These are phyloP conservation scores for Epirrhoe alternata DNA, from an alignment of 2,888 invertebrate genomes.

Conservation along the genomic window DNA sequence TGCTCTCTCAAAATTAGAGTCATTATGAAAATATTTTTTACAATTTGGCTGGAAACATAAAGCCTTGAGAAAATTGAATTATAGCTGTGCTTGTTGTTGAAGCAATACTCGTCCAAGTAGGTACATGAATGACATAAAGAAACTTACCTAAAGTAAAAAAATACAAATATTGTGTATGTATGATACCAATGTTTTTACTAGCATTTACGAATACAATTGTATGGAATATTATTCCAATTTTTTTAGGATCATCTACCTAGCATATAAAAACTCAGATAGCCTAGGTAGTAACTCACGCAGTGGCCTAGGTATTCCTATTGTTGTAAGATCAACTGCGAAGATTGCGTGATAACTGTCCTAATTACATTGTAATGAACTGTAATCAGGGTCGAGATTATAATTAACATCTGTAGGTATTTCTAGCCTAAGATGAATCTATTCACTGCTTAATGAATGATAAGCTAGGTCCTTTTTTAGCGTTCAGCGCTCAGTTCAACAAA, in stretches of 20 bases:
- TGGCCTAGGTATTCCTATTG: background rate
- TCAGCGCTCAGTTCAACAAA: too few species aligned
- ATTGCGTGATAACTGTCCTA: background rate
- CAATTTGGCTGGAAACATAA: too few species aligned
- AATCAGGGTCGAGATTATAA: conserved; percentile 30
- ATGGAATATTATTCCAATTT: background rate
- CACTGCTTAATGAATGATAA: background rate
- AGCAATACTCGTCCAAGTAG: too few species aligned
- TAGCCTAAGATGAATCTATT: conserved; percentile 1
- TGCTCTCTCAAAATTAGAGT: too few species aligned
- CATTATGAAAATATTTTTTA: too few species aligned
- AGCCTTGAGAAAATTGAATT: too few species aligned
- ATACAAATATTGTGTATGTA: too few species aligned
- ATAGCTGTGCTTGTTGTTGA: too few species aligned
- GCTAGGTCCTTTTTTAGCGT: background rate
- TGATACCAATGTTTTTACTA: too few species aligned
- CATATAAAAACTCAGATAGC: background rate
- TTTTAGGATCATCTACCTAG: background rate
- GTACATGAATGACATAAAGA: too few species aligned
- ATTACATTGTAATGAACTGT: conserved; percentile 6
- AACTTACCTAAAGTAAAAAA: too few species aligned
- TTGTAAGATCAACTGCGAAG: background rate
- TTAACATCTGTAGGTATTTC: conserved; percentile 4
- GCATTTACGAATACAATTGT: too few species aligned
- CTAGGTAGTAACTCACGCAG: background rate